phyloP scores from a whole-genome alignment of 2,888 invertebrate genomes.

The Gryllus longicercus region DNA sequence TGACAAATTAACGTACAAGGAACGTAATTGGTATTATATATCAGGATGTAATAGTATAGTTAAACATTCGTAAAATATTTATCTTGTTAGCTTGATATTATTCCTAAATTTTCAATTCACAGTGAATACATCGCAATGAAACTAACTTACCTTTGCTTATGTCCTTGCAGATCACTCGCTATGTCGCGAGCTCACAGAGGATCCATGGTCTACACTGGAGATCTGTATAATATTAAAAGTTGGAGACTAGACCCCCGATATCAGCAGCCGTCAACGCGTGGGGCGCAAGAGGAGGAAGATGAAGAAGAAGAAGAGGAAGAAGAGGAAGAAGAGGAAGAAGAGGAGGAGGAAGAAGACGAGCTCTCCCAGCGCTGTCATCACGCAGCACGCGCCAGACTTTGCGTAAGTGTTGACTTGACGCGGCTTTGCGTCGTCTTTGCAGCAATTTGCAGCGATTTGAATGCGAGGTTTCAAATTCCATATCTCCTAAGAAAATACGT shows the following conservation, averaged over 20 bases:
- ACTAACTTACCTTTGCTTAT: too few species aligned
- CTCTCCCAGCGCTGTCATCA: slow-evolving; percentile 39
- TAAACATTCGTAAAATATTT: too few species aligned
- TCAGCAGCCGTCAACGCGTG: background rate
- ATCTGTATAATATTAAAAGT: slow-evolving; percentile 47
- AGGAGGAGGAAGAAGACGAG: slow-evolving; percentile 34
- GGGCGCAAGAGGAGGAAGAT: slow-evolving; percentile 23
- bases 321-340: slow-evolving; percentile 11
- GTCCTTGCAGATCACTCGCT: slow-evolving; percentile 52
- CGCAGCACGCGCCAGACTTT: background rate
- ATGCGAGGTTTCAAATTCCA: too few species aligned
- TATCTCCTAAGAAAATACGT: too few species aligned
- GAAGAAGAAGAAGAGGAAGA: slow-evolving; percentile 20
- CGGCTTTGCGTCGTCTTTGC: too few species aligned
- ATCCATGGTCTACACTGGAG: slow-evolving; percentile 49
- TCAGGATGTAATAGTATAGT: too few species aligned
- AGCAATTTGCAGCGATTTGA: too few species aligned
- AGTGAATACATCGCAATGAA: too few species aligned
- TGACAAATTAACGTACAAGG: too few species aligned
- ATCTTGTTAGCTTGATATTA: too few species aligned
- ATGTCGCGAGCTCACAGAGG: slow-evolving; percentile 51
- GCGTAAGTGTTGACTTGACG: background rate
- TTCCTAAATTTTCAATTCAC: too few species aligned
- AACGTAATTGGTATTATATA: too few species aligned
- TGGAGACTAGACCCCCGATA: slow-evolving; percentile 29